These are phyloP conservation scores for Falco naumanni DNA, from an alignment of 2,797 vertebrate species.

Conservation along the genomic window DNA sequence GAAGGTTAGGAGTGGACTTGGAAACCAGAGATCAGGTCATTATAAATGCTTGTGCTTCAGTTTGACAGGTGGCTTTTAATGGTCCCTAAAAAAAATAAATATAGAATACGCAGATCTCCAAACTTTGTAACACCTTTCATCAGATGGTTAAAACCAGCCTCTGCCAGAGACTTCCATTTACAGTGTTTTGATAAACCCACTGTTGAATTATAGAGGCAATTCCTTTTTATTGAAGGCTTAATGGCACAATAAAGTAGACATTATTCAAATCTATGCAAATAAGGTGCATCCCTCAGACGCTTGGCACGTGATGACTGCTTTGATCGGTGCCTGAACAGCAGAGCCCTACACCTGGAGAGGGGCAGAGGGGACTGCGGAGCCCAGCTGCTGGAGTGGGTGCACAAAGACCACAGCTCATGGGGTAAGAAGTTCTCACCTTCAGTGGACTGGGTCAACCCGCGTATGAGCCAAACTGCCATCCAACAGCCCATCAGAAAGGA, in stretches of 20 bases:
- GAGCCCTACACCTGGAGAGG: neutral
- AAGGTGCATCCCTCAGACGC: neutral
- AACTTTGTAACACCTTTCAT: neutral
- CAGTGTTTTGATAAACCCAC: neutral
- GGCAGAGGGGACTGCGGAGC: neutral
- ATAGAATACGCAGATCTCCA: neutral
- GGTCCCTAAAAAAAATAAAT: neutral
- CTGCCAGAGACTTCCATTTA: neutral
- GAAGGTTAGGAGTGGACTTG: neutral
- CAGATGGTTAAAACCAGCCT: neutral
- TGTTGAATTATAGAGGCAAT: neutral
- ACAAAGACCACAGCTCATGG: accelerated
- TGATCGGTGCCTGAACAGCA: neutral
- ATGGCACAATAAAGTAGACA: slow-evolving; percentile 36
- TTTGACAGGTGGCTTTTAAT: neutral
- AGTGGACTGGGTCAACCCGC: neutral
- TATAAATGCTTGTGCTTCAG: neutral
- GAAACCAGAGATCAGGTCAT: neutral
- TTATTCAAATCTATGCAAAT: slow-evolving; percentile 55
- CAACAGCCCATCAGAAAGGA: neutral
- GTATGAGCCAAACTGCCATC: neutral
- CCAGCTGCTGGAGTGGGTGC: neutral
- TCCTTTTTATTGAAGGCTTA: slow-evolving; percentile 38
- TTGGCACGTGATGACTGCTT: neutral
- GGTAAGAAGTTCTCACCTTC: neutral